phyloP scores from a whole-genome alignment of 1,140 invertebrate genomes.

The Penaeus indicus region DNA sequence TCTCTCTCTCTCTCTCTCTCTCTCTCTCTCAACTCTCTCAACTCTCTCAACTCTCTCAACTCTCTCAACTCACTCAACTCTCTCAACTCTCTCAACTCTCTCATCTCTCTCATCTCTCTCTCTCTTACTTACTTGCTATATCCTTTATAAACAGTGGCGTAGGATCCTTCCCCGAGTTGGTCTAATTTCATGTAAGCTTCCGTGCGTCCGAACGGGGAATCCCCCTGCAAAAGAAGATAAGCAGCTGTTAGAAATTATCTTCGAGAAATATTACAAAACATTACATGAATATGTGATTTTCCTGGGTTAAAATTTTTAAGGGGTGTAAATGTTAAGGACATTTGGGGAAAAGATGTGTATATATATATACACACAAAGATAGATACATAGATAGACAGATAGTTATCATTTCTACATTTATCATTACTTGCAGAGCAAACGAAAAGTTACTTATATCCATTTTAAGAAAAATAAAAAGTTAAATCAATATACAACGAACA shows the following conservation, averaged over 20 bases:
- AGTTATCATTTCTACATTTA: too few species aligned
- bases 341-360: too few species aligned
- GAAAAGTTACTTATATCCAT: too few species aligned
- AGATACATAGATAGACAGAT: too few species aligned
- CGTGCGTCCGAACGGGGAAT: constrained; percentile 95
- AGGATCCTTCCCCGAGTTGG: constrained; percentile 97
- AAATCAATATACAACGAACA: too few species aligned
- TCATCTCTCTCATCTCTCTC: too few species aligned
- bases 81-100: too few species aligned
- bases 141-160: constrained; percentile 98
- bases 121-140: constrained; percentile 72
- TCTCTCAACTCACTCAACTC: too few species aligned
- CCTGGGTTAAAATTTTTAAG: background rate
- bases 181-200: constrained; percentile 97
- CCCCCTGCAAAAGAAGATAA: constrained; percentile 79
- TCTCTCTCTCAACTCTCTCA: background rate
- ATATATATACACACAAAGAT: too few species aligned
- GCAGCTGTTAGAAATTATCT: constrained; percentile 41
- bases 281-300: background rate
- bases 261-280: background rate
- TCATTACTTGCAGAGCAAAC: too few species aligned
- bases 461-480: too few species aligned
- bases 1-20: too few species aligned
- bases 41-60: background rate
- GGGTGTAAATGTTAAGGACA: background rate